Conservation (phyloP, 2,888 invertebrate genomes). For the Diaprepes abbreviatus region DNA sequence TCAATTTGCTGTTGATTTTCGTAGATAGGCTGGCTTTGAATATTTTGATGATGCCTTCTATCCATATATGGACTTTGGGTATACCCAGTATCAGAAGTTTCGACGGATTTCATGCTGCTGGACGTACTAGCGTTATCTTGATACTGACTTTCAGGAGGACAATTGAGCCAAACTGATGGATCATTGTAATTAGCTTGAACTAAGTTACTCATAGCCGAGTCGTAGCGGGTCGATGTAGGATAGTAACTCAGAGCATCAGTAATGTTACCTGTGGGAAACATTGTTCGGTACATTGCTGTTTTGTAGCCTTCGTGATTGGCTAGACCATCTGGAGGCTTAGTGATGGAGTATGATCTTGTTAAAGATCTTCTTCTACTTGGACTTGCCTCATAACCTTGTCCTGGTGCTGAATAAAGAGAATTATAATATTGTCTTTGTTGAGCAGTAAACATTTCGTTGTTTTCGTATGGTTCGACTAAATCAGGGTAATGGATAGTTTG, state of each 20-base stretch:
- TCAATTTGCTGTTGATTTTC: slow-evolving; percentile 61
- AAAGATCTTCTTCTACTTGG: slow-evolving; percentile 66
- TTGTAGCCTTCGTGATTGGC: slow-evolving; percentile 77
- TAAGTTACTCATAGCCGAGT: slow-evolving; percentile 69
- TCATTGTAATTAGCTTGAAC: slow-evolving; percentile 73
- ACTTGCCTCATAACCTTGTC: slow-evolving; percentile 6
- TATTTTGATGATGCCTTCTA: slow-evolving; percentile 57
- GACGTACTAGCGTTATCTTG: slow-evolving; percentile 72
- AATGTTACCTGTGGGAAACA: slow-evolving; percentile 80
- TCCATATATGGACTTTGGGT: slow-evolving; percentile 65
- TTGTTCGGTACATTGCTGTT: slow-evolving; percentile 75
- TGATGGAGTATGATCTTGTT: slow-evolving; percentile 73
- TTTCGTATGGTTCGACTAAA: slow-evolving; percentile 74
- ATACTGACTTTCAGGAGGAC: slow-evolving; percentile 65
- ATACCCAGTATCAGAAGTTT: slow-evolving; percentile 70
- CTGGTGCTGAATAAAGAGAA: slow-evolving; percentile 52
- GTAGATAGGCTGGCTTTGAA: slow-evolving; percentile 57
- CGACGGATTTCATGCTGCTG: slow-evolving; percentile 75
- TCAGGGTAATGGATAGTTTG: slow-evolving; percentile 78
- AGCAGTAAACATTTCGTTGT: slow-evolving; percentile 65
- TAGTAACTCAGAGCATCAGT: slow-evolving; percentile 88
- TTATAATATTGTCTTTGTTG: slow-evolving; percentile 71
- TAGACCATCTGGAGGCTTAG: slow-evolving; percentile 70
- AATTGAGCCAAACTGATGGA: slow-evolving; percentile 72
- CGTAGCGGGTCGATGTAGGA: slow-evolving; percentile 78